These are phyloP conservation scores for Tortricodes alternella DNA, from an alignment of 2,888 invertebrate species.

Conservation along the genomic window DNA sequence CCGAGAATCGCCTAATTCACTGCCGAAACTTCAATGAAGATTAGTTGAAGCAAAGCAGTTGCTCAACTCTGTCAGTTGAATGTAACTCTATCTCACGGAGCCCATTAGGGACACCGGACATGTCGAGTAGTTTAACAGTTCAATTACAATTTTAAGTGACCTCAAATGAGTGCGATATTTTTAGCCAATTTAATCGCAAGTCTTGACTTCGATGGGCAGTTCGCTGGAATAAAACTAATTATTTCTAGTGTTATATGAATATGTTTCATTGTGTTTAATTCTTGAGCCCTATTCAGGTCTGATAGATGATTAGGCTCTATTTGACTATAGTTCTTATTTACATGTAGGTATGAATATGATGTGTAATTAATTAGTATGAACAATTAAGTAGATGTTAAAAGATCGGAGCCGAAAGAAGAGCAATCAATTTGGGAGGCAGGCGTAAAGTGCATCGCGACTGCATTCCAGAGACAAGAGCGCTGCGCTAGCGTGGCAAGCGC, in stretches of 20 bases:
- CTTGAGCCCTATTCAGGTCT: too few species aligned
- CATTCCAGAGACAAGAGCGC: constrained; percentile 59
- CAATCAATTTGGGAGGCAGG: constrained; percentile 64
- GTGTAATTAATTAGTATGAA: constrained; percentile 56
- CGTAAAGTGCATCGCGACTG: constrained; percentile 62
- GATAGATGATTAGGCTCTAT: too few species aligned
- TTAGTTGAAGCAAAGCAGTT: constrained; percentile 6
- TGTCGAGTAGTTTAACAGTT: not conserved
- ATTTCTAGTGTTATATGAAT: too few species aligned
- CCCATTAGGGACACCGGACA: too few species aligned
- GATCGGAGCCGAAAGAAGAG: constrained; percentile 52
- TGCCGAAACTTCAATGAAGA: constrained; percentile 38
- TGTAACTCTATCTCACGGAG: constrained; percentile 17
- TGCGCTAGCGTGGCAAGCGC: constrained; percentile 43
- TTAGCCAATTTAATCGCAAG: not conserved
- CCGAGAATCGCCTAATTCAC: constrained; percentile 51
- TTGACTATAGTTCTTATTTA: too few species aligned
- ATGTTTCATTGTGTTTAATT: too few species aligned
- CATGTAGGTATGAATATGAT: constrained; percentile 38
- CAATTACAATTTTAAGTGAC: not conserved
- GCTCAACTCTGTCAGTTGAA: constrained; percentile 8
- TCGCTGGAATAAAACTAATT: too few species aligned
- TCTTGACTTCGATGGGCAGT: too few species aligned
- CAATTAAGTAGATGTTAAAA: constrained; percentile 59
- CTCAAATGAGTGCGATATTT: not conserved